These are phyloP conservation scores for Lordiphosa stackelbergi DNA, from an alignment of 1,140 invertebrate species.

Conservation along the genomic window DNA sequence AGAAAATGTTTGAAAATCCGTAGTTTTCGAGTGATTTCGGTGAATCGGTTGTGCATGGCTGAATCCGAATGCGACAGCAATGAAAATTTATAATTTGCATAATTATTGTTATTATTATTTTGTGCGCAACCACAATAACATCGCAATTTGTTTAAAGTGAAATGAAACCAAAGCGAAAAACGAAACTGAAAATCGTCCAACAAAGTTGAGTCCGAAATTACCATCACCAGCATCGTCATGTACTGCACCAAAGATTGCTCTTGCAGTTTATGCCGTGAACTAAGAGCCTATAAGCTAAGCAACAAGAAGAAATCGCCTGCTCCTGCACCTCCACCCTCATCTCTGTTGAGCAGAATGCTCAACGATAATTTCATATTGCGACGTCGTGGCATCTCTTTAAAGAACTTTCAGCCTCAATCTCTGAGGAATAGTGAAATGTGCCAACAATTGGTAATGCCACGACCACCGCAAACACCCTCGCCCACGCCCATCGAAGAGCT, in stretches of 20 bases:
- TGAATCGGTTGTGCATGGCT: slow-evolving; percentile 46
- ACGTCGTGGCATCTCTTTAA: slow-evolving; percentile 64
- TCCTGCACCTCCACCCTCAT: slow-evolving; percentile 19
- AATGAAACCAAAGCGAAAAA: slow-evolving; percentile 54
- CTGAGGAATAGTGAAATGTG: slow-evolving; percentile 73
- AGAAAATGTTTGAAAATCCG: slow-evolving; percentile 13
- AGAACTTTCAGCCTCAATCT: slow-evolving; percentile 72
- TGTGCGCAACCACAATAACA: slow-evolving; percentile 30
- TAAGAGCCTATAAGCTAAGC: slow-evolving; percentile 67
- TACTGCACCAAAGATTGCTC: slow-evolving; percentile 78
- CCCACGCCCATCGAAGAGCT: slow-evolving; percentile 67
- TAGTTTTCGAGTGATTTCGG: slow-evolving; percentile 9
- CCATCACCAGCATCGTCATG: slow-evolving; percentile 52
- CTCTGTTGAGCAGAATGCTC: slow-evolving; percentile 63
- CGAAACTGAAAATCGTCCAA: slow-evolving; percentile 4
- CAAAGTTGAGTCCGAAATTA: slow-evolving; percentile 10
- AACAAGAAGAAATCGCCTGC: slow-evolving; percentile 48
- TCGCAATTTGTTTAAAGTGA: slow-evolving; percentile 31
- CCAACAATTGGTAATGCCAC: slow-evolving; percentile 48
- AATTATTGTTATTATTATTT: slow-evolving; percentile 63
- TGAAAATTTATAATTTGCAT: slow-evolving; percentile 71
- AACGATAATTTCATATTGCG: slow-evolving; percentile 78
- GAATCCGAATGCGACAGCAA: slow-evolving; percentile 40
- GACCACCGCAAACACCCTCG: slow-evolving; percentile 57
- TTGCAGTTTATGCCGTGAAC: slow-evolving; percentile 78